Evolutionary conservation across 2,113 vertebrate species (phyloP).

Genomic region (Trogon melanurus): DNA sequence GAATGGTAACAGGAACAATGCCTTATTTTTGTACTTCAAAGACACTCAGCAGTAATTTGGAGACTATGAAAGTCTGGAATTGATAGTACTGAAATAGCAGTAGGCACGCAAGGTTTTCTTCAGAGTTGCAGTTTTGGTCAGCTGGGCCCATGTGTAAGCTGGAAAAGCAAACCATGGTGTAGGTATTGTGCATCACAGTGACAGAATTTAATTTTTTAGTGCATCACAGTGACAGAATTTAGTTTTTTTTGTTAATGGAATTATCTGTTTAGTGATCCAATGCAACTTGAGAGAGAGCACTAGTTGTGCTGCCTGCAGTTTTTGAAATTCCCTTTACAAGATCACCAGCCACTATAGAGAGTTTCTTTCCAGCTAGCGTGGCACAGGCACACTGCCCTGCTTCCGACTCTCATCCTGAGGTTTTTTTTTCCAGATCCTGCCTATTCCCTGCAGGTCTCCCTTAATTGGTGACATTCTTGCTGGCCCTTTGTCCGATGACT

Average conservation of each 20-base stretch:
- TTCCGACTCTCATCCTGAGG: neutral
- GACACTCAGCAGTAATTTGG: neutral
- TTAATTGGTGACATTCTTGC: neutral
- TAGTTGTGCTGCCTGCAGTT: neutral
- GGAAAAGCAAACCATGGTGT: neutral
- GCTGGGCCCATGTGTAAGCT: neutral
- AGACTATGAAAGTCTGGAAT: neutral
- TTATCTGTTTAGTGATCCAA: neutral
- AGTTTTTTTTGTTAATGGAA: neutral
- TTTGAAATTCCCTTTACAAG: neutral
- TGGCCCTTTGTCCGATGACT: neutral
- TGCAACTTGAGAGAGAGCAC: neutral
- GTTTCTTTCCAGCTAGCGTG: neutral
- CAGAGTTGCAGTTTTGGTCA: neutral
- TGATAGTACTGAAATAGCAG: neutral
- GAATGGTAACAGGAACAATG: neutral
- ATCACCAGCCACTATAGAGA: neutral
- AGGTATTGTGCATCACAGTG: neutral
- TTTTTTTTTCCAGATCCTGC: neutral
- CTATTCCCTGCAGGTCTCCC: neutral
- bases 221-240: neutral
- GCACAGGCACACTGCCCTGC: neutral
- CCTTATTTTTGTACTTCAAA: neutral
- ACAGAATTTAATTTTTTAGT: neutral
- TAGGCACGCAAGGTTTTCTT: neutral